phyloP scores from a whole-genome alignment of 1,140 invertebrate genomes.

The Drosophila eugracilis region DNA sequence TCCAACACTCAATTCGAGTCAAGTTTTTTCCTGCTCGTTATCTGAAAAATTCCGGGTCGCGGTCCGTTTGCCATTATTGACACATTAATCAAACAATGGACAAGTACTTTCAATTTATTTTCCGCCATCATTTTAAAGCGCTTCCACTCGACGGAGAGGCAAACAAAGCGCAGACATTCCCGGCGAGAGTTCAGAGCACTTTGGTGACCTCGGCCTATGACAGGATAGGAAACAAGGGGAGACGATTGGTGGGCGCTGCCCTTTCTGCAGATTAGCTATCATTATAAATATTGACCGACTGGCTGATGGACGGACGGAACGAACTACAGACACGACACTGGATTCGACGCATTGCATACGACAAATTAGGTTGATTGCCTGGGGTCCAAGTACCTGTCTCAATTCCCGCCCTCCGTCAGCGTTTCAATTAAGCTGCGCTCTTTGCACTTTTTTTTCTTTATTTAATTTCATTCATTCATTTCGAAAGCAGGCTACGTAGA shows the following conservation, averaged over 20 bases:
- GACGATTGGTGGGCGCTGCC: conserved; percentile 20
- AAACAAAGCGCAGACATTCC: conserved; percentile 44
- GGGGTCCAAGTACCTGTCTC: conserved; percentile 48
- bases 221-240: conserved; percentile 1
- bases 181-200: conserved; percentile 21
- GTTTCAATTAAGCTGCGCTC: conserved; percentile 65
- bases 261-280: conserved; percentile 69
- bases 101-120: conserved; percentile 81
- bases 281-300: conserved; percentile 80
- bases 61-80: conserved; percentile 69
- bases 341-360: conserved; percentile 60
- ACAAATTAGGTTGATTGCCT: conserved; percentile 82
- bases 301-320: conserved; percentile 31
- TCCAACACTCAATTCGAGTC: conserved; percentile 19
- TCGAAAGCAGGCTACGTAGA: conserved; percentile 56
- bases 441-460: conserved; percentile 62
- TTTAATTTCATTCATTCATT: conserved; percentile 76
- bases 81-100: conserved; percentile 82
- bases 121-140: conserved; percentile 63
- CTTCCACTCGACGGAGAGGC: conserved; percentile 28
- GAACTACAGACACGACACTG: conserved; percentile 37
- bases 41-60: conserved; percentile 32
- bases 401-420: conserved; percentile 11
- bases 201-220: conserved; percentile 41
- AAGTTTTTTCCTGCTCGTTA: conserved; percentile 17